phyloP scores from a whole-genome alignment of 2,113 vertebrate genomes.

The Saguinus imperator region DNA sequence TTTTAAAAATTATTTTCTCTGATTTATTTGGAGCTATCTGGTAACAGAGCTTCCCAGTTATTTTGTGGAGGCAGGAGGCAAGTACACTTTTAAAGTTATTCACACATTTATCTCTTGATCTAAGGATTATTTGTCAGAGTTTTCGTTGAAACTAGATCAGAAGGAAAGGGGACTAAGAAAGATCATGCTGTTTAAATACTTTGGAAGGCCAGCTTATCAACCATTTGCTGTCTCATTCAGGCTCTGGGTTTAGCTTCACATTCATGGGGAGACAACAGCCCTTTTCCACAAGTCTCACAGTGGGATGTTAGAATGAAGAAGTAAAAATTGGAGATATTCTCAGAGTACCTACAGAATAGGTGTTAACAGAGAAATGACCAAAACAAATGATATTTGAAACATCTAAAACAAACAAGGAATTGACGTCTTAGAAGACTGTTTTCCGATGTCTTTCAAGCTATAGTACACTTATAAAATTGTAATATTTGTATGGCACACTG shows the following conservation, averaged over 20 bases:
- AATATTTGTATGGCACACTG: background rate
- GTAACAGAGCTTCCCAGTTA: background rate
- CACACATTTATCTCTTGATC: background rate
- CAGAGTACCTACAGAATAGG: background rate
- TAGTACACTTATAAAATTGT: background rate
- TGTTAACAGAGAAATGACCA: background rate
- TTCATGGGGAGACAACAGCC: background rate
- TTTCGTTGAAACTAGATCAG: background rate
- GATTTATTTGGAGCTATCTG: background rate
- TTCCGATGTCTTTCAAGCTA: background rate
- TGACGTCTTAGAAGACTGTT: background rate
- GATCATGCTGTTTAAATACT: no score
- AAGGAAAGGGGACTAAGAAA: background rate
- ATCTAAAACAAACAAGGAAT: background rate
- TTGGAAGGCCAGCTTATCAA: background rate
- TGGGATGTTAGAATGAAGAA: background rate
- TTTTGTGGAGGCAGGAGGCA: background rate
- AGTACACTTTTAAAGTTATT: background rate
- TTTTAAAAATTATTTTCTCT: background rate
- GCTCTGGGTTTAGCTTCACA: background rate
- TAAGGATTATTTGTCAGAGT: background rate
- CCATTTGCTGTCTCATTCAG: background rate
- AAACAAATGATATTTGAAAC: background rate
- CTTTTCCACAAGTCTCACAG: background rate
- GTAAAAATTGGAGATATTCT: background rate